Base-by-base conservation (phyloP, 2,797 vertebrate genomes). In the Crypturellus tataupa region DNA sequence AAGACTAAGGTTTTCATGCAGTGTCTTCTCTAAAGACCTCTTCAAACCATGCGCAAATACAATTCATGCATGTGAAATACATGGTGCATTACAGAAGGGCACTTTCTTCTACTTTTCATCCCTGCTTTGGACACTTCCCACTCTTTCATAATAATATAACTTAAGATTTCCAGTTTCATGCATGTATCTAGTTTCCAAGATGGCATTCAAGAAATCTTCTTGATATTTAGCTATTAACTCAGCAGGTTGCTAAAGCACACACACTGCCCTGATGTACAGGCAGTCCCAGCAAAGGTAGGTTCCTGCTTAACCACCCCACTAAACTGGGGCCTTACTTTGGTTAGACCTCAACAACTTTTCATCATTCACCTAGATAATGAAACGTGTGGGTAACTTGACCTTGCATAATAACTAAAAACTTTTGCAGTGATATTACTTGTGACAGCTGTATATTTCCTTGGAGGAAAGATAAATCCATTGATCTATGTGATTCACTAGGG, bases 21-120 rank as follows among this genome's bases (percentile, higher is more conserved):
- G 39, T 8, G 63, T 25, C 4, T 17, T 78, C 46, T 89, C 67
- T 27, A 56, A 82, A 90, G 73, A 10, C 29, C 55, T 75, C 80
- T 56, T 58, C 42, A 64, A 49, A 35, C 24, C n/a, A 27, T 16
- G 29, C 6, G 2, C 3, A 78, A 40, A n/a, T 18, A 21, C 10
- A 49, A 47, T 0, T 0, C 4, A 47, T 1, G 1, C 0, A 0
- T 44, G 49, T 35, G 68, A 87, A 90, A 87, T 51, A 21, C 20
- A 31, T 2, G 0, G 3, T 3, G 2, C 8, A 9, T 4, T 31
- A 14, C 64, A 65, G 18, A 33, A 53, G 19, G 58, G 8, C 6
- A 17, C 47, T 47, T 73, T 16, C 15, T 82, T 42, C 68, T n/a
- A 6, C 19, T 6, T 2, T 37, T 62, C 21, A 37, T 71, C 24